Conservation (phyloP, 2,797 vertebrate genomes). For the Peromyscus aztecus region DNA sequence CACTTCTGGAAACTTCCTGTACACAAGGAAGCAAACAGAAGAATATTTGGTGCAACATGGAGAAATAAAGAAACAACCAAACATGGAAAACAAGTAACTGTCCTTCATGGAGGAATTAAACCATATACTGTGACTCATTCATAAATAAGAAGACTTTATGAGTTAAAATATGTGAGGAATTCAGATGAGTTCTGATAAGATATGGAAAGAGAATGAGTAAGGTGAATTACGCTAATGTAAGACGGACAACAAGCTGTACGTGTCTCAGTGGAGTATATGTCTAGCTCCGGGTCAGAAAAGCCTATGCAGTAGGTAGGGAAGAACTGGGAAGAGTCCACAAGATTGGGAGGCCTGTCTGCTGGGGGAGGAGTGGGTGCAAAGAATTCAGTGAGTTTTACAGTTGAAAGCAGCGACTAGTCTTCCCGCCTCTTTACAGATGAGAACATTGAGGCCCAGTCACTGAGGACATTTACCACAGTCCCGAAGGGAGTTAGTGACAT, state of each 20-base stretch:
- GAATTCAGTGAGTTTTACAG: neutral
- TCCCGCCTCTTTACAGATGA: neutral
- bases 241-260: neutral
- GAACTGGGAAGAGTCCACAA: neutral
- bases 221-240: neutral
- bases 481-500: constrained; percentile 7
- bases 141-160: neutral
- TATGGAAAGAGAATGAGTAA: neutral
- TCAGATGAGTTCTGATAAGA: constrained; percentile 43
- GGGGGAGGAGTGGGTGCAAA: neutral
- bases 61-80: neutral
- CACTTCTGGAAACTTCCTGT: constrained; percentile 45
- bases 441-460: neutral
- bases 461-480: neutral
- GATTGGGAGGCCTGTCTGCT: neutral
- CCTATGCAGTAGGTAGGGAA: neutral
- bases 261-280: neutral
- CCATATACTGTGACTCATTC: constrained; percentile 6
- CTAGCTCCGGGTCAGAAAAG: neutral
- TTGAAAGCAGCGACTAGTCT: neutral
- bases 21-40: constrained; percentile 30
- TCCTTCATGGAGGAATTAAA: constrained; percentile 30
- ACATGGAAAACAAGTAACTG: neutral
- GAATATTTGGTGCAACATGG: neutral
- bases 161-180: constrained; percentile 59